Evolutionary conservation across 2,113 vertebrate species (phyloP).

Genomic region (Barnardius zonarius): DNA sequence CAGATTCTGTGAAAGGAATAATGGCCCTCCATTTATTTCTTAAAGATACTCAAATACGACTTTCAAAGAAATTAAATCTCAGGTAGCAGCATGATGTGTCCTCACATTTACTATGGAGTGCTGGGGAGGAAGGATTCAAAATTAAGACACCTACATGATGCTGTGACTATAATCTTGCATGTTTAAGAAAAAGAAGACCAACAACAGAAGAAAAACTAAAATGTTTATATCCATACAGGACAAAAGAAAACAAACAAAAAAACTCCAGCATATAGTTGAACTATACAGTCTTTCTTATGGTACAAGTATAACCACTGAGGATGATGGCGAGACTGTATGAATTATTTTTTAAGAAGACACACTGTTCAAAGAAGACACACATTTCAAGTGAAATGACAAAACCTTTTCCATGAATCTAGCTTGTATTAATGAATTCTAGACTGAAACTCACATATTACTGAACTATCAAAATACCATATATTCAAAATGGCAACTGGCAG

Average conservation of each 20-base stretch:
- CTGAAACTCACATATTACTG: neutral
- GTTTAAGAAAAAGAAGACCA: neutral
- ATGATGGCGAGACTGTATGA: neutral
- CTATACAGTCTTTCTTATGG: neutral
- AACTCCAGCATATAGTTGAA: neutral
- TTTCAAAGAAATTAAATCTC: constrained; percentile 56
- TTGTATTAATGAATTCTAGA: neutral
- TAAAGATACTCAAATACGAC: constrained; percentile 37
- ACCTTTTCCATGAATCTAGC: neutral
- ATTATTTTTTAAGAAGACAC: neutral
- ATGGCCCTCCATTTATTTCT: constrained; percentile 41
- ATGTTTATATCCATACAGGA: neutral
- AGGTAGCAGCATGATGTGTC: neutral
- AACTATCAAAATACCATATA: neutral
- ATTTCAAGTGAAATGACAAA: neutral
- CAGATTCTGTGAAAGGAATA: constrained; percentile 65
- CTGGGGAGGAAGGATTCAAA: constrained; percentile 23
- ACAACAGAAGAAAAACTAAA: neutral
- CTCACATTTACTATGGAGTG: constrained; percentile 36
- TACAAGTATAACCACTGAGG: neutral
- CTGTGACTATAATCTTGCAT: neutral
- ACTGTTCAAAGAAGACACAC: neutral
- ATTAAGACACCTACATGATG: constrained; percentile 33
- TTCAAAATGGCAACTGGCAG: neutral
- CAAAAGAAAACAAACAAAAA: constrained; percentile 37